A percentile compares a stretch with the other conserved stretches of the same genome.
phyloP scores from a whole-genome alignment of 2,888 invertebrate species.

The Hirtodrosophila histrioides region DNA sequence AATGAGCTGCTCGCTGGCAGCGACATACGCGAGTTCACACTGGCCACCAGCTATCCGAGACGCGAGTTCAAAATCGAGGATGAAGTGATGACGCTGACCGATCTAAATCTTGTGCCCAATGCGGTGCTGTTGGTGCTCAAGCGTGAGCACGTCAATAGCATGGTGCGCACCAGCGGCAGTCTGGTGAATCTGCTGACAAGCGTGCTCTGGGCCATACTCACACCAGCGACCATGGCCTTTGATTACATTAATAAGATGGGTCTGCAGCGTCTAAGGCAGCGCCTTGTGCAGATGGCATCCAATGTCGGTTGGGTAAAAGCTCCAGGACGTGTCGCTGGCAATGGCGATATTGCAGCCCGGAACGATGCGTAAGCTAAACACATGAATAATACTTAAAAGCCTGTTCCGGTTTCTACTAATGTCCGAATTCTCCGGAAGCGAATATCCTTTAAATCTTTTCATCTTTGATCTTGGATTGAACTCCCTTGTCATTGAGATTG shows the following conservation, averaged over 20 bases:
- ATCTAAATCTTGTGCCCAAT: constrained; percentile 91
- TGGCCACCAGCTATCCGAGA: constrained; percentile 96
- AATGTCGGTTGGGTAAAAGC: constrained; percentile 41
- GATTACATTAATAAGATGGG: constrained; percentile 76
- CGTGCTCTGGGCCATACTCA: constrained; percentile 81
- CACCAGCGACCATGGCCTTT: constrained; percentile 79
- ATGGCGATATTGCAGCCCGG: background rate
- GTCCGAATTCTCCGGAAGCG: too few species aligned
- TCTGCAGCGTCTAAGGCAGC: constrained; percentile 43
- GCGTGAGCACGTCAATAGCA: constrained; percentile 36
- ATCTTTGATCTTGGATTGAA: too few species aligned
- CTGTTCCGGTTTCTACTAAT: too few species aligned
- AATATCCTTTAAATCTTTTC: too few species aligned
- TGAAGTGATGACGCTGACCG: constrained; percentile 93
- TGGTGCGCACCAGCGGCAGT: constrained; percentile 63
- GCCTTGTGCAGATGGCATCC: constrained; percentile 34
- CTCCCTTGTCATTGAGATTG: too few species aligned
- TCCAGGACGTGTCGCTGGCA: background rate
- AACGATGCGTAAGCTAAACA: constrained; percentile 72
- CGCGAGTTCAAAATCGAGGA: constrained; percentile 94
- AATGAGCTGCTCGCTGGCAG: constrained; percentile 49
- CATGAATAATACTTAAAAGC: too few species aligned
- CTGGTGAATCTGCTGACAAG: constrained; percentile 79
- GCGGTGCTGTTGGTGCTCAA: constrained; percentile 59
- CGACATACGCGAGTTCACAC: constrained; percentile 86